These are phyloP conservation scores for Serripes groenlandicus DNA, from an alignment of 2,888 invertebrate species.

Conservation along the genomic window DNA sequence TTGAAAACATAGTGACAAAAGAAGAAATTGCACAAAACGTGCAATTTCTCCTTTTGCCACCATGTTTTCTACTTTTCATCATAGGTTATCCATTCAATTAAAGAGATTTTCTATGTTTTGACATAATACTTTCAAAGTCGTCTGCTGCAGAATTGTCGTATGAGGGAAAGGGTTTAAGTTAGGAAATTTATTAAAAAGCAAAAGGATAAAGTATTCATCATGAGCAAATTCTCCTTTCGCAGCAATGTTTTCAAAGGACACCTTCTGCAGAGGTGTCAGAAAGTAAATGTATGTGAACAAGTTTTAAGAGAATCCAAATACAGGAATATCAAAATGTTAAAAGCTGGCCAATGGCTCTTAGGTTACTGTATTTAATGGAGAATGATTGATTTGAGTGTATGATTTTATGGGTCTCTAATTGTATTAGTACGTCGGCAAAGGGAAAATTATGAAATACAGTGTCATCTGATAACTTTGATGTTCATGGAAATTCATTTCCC, in stretches of 20 bases:
- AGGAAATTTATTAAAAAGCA: too few relatives aligned
- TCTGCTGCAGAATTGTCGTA: too few relatives aligned
- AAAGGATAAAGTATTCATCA: background rate
- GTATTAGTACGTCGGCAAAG: constrained; percentile 1
- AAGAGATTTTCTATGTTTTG: background rate
- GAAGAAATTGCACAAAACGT: background rate
- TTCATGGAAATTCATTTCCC: background rate
- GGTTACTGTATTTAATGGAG: background rate
- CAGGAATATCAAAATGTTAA: too few relatives aligned
- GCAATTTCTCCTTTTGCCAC: background rate
- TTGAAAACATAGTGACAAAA: background rate
- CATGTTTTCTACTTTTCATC: background rate
- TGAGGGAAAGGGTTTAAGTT: too few relatives aligned
- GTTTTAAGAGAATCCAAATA: too few relatives aligned
- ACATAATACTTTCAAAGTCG: background rate
- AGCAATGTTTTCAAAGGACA: background rate
- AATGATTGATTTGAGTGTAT: background rate
- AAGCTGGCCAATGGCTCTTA: too few relatives aligned
- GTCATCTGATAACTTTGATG: constrained; percentile 18
- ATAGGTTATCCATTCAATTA: background rate
- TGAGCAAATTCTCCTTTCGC: background rate
- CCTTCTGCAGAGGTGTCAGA: too few relatives aligned
- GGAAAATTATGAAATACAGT: background rate
- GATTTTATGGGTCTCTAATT: constrained; percentile 1
- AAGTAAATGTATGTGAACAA: too few relatives aligned